Conservation (phyloP, 2,888 invertebrate species). For the Tipula unca region DNA sequence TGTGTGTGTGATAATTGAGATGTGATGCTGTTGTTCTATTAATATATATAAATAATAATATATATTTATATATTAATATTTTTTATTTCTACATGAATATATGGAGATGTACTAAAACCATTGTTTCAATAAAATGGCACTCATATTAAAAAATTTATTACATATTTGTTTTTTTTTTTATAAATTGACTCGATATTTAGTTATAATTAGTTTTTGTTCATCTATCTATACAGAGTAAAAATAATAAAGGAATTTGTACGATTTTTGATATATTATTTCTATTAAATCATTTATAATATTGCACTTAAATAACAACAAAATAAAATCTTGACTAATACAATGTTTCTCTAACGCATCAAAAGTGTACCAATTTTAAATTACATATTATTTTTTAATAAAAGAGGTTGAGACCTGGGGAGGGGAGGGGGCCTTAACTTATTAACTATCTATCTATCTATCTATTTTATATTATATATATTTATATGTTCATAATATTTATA, state of each 20-base stretch:
- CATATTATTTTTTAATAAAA: not conserved
- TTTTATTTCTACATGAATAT: not conserved
- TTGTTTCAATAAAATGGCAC: not conserved
- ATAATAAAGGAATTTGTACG: conserved; percentile 3
- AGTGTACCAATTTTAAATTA: not conserved
- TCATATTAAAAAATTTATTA: not conserved
- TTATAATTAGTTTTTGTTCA: conserved; percentile 2
- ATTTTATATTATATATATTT: not conserved
- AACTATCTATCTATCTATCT: conserved; percentile 10
- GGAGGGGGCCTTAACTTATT: not conserved
- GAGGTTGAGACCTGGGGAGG: not conserved
- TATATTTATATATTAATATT: not conserved
- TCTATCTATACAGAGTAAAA: not conserved
- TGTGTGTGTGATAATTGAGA: not conserved
- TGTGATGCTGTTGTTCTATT: not conserved
- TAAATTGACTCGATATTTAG: conserved; percentile 3
- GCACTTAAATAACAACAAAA: conserved; percentile 14
- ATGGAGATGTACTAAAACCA: not conserved
- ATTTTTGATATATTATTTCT: not conserved
- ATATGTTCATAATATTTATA: not conserved
- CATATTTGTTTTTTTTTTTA: not conserved
- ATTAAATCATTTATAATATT: not conserved
- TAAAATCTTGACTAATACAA: not conserved
- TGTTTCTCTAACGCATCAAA: not conserved
- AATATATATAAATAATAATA: too few relatives aligned